These are phyloP conservation scores for Neosalanx taihuensis DNA, from an alignment of 2,797 vertebrate species.

Conservation along the genomic window DNA sequence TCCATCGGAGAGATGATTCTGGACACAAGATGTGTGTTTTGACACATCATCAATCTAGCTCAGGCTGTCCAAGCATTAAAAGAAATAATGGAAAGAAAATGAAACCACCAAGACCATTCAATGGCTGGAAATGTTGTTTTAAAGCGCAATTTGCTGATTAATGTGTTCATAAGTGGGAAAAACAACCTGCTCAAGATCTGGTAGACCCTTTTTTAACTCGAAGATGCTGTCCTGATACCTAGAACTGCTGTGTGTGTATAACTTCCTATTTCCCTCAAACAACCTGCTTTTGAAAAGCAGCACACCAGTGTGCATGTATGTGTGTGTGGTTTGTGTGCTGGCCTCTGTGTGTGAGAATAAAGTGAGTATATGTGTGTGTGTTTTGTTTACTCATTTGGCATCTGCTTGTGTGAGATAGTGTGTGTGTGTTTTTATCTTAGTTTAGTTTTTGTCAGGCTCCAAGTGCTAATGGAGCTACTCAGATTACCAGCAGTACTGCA, in stretches of 20 bases:
- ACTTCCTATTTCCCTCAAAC: not conserved
- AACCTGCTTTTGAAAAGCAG: not conserved
- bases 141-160: slow-evolving; percentile 53
- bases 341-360: not conserved
- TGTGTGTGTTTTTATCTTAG: slow-evolving; percentile 9
- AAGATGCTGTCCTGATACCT: not conserved
- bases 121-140: slow-evolving; percentile 37
- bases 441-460: slow-evolving; percentile 29
- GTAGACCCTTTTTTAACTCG: not conserved
- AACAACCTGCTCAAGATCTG: slow-evolving; percentile 26
- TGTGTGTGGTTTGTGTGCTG: not conserved
- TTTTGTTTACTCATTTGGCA: not conserved
- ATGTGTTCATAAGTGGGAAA: slow-evolving; percentile 48
- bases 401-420: not conserved
- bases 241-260: not conserved
- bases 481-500: slow-evolving; percentile 48
- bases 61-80: slow-evolving; percentile 39
- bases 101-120: slow-evolving; percentile 48
- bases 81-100: slow-evolving; percentile 50
- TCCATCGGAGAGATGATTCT: slow-evolving; percentile 15
- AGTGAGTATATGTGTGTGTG: slow-evolving; percentile 10
- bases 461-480: slow-evolving; percentile 47
- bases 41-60: slow-evolving; percentile 16
- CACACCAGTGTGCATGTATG: not conserved
- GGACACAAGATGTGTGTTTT: too few species aligned